phyloP scores from a whole-genome alignment of 2,797 vertebrate species.

The Cryptoprocta ferox region DNA sequence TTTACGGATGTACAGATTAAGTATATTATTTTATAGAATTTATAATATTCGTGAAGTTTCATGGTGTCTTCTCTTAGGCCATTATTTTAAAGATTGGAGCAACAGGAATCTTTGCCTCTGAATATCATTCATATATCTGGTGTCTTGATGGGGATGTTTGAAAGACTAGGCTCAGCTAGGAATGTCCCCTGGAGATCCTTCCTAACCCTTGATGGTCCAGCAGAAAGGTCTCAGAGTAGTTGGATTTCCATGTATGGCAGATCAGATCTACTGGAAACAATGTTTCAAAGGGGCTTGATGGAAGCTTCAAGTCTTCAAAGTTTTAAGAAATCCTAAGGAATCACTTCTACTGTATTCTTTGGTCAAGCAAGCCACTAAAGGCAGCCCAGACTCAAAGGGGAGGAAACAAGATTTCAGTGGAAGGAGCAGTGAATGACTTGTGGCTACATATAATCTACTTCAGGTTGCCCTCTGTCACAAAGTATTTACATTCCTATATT shows the following conservation, averaged over 20 bases:
- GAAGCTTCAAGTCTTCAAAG: neutral
- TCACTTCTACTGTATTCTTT: neutral
- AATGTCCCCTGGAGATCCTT: neutral
- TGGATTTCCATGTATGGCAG: neutral
- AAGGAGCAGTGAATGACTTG: neutral
- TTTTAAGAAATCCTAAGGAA: neutral
- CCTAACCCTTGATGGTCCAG: neutral
- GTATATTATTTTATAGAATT: neutral
- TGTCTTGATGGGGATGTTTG: neutral
- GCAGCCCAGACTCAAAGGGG: neutral
- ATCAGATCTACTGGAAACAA: neutral
- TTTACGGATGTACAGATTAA: neutral
- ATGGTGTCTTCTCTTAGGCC: neutral
- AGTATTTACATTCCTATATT: neutral
- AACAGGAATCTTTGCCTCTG: conserved; percentile 29
- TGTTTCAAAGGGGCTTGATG: neutral
- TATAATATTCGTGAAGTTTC: conserved; percentile 32
- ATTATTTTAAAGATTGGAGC: conserved; percentile 28
- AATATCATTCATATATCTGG: neutral
- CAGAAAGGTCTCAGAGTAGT: neutral
- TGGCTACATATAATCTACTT: neutral
- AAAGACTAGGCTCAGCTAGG: neutral
- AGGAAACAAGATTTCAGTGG: neutral
- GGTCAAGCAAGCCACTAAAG: neutral
- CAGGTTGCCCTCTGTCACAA: neutral